Conservation (phyloP, 2,888 invertebrate genomes). For the Amphipyra berbera region DNA sequence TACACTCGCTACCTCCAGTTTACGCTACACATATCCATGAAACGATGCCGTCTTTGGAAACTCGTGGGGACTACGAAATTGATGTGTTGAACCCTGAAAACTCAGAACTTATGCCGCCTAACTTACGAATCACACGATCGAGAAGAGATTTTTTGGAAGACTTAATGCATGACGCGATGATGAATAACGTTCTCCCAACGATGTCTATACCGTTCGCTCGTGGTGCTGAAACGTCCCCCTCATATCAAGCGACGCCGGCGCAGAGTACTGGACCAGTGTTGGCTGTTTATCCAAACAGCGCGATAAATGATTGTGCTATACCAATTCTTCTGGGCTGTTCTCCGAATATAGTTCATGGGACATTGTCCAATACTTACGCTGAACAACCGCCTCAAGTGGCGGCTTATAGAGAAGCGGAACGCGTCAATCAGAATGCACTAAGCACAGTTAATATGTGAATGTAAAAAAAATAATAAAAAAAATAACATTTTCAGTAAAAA, state of each 20-base stretch:
- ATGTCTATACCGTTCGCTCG: slow-evolving; percentile 76
- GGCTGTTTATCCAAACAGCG: slow-evolving; percentile 59
- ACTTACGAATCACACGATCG: slow-evolving; percentile 59
- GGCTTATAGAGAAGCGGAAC: slow-evolving; percentile 19
- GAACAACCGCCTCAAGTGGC: slow-evolving; percentile 17
- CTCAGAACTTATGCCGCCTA: slow-evolving; percentile 44
- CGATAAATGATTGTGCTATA: slow-evolving; percentile 58
- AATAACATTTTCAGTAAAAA: slow-evolving; percentile 15
- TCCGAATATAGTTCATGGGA: slow-evolving; percentile 67
- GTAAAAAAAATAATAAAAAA: neutral
- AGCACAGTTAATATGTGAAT: slow-evolving; percentile 9
- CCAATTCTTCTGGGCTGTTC: slow-evolving; percentile 74
- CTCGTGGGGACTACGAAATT: slow-evolving; percentile 29
- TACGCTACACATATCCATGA: slow-evolving; percentile 62
- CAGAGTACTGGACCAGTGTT: slow-evolving; percentile 21
- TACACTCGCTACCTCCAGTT: slow-evolving; percentile 63
- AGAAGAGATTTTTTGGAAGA: slow-evolving; percentile 71
- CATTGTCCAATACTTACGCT: slow-evolving; percentile 35
- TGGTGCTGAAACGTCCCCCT: slow-evolving; percentile 38
- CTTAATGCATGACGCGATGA: slow-evolving; percentile 73
- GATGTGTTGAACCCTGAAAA: slow-evolving; percentile 49
- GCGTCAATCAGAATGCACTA: slow-evolving; percentile 7
- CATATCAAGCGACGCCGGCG: slow-evolving; percentile 26
- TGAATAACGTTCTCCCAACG: slow-evolving; percentile 81
- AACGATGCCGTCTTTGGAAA: slow-evolving; percentile 45